Conservation (phyloP, 2,113 vertebrate species). For the Crypturellus undulatus region DNA sequence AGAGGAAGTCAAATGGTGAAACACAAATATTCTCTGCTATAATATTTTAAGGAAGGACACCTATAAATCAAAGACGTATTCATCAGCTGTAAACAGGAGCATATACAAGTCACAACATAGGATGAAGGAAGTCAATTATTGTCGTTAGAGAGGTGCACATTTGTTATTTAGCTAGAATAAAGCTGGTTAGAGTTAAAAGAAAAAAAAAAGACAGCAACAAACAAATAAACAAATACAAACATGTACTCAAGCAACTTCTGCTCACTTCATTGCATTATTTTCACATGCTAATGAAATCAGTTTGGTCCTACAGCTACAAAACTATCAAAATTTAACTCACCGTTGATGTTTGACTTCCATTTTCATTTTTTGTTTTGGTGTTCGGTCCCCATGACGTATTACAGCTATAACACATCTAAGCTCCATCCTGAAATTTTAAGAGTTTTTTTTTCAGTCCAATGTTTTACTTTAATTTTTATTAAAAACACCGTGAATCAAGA, state of each 20-base stretch:
- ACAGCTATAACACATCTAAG: constrained; percentile 88
- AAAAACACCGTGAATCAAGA: neutral
- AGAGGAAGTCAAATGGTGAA: neutral
- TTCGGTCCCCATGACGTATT: constrained; percentile 85
- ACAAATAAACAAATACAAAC: neutral
- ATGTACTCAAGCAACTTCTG: neutral
- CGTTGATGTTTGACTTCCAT: constrained; percentile 88
- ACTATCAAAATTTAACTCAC: constrained; percentile 53
- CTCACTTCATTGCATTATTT: neutral
- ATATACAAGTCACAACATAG: neutral
- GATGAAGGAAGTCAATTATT: neutral
- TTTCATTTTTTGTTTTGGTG: constrained; percentile 89
- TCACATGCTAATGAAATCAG: neutral
- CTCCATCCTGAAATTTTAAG: constrained; percentile 86
- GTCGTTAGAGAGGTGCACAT: neutral
- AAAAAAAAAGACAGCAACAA: neutral
- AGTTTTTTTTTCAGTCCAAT: neutral
- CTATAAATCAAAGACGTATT: neutral
- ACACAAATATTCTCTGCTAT: neutral
- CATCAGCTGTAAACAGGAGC: neutral
- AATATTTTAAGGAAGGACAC: neutral
- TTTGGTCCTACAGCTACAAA: neutral
- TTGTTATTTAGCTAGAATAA: neutral
- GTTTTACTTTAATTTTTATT: neutral
- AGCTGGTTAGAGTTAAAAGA: neutral